Percentiles rank a stretch among this genome's conserved stretches.
These are phyloP conservation scores for Cyclura pinguis DNA, from an alignment of 2,797 vertebrate species.

Conservation along the genomic window DNA sequence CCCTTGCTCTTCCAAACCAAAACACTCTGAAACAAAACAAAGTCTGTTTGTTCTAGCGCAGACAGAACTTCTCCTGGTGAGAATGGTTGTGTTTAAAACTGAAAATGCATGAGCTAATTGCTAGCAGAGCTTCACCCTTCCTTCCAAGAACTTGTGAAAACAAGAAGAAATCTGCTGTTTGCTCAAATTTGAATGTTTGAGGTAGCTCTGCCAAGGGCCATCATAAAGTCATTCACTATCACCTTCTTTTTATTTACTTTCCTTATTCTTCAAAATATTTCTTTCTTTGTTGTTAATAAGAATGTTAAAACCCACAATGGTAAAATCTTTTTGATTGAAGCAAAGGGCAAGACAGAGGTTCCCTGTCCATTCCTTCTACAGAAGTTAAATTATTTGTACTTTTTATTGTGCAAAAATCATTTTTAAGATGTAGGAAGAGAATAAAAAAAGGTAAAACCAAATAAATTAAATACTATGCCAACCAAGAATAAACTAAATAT, in stretches of 20 bases:
- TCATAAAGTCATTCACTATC: background rate
- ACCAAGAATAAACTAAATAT: too few species aligned
- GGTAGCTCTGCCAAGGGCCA: background rate
- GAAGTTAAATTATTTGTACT: too few species aligned
- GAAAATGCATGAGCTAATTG: slow-evolving; percentile 3
- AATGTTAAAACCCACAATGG: background rate
- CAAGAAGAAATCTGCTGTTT: background rate
- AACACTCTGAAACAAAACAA: slow-evolving; percentile 11
- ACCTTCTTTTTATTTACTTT: background rate
- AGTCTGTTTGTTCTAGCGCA: background rate
- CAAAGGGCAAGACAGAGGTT: background rate
- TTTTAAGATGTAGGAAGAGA: too few species aligned
- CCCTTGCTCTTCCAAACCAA: background rate
- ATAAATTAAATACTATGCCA: too few species aligned
- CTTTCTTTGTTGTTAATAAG: background rate
- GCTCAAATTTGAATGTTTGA: background rate
- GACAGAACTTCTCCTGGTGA: slow-evolving; percentile 10
- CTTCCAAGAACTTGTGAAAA: background rate
- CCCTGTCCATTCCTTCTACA: background rate
- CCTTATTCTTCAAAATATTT: background rate
- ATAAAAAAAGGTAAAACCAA: too few species aligned
- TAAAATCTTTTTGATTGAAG: background rate
- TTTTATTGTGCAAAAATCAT: too few species aligned
- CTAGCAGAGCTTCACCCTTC: slow-evolving; percentile 5
- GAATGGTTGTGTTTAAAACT: background rate